Evolutionary conservation across 2,113 vertebrate genomes (phyloP), one percentile per base, ranked within the genome.

Genomic region (Chunga burmeisteri): DNA sequence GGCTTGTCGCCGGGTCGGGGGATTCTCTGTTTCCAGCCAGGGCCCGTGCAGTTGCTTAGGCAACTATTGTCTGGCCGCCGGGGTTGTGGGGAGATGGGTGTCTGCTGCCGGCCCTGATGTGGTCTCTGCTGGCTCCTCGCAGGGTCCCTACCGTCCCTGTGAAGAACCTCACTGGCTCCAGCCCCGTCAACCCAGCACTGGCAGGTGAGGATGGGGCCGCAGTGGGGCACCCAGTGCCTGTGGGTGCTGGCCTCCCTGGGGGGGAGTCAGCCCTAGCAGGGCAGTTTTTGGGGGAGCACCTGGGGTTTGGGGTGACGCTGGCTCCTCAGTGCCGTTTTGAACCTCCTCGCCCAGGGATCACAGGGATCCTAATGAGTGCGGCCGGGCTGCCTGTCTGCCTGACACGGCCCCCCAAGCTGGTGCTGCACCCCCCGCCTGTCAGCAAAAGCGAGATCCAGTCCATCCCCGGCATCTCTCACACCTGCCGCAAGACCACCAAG

Each of bases 301-400:
- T 47, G 59, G 15, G n/a, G 15, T 26, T 63, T 1, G 3, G 55
- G 30, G 34, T 49, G 49, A 25, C 0, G 2, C 53, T 52, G 26
- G 12, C n/a, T 82, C 53, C 67, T 90, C 59, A 11, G 30, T 58
- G 59, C 47, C 2, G 0, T 62, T 70, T 84, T 1, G 1, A n/a
- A 29, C 7, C 16, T 26, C 38, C 53, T 25, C 1, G 8, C 10
- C 3, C 96, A 99, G 99, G 99, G 80, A 99, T 99, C 98, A 99
- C 99, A 0, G 99, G 99, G n/a, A 99, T 99, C 96, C 98, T 99
- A 55, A 99, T 99, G 99, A 99, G 99, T 0, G 99, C 99, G 0
- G 99, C 99, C 0, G 99, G 99, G 67, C 97, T 99, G 84, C 99
- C 99, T 0, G 99, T 99, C 86, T 99, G 99, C 88, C 99, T 99